A percentile compares a stretch with the other conserved stretches of the same genome.
Evolutionary conservation across 2,888 invertebrate genomes (phyloP).

Genomic region (Vanessa cardui): DNA sequence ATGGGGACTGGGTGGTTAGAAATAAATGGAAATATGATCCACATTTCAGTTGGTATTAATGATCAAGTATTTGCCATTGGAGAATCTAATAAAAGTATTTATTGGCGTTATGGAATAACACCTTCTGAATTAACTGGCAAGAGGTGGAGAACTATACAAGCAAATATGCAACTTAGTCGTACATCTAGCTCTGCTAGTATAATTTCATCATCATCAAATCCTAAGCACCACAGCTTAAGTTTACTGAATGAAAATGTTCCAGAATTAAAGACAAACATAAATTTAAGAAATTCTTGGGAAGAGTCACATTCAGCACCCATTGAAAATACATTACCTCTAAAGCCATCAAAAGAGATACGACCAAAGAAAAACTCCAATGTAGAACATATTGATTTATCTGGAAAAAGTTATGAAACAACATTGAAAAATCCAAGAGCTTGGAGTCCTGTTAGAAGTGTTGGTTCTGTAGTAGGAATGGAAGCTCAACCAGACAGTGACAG

Average conservation of each 20-base stretch:
- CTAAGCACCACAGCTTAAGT: constrained; percentile 87
- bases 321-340: constrained; percentile 85
- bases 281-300: constrained; percentile 85
- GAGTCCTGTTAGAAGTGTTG: constrained; percentile 94
- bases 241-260: constrained; percentile 67
- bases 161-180: constrained; percentile 91
- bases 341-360: constrained; percentile 63
- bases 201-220: constrained; percentile 83
- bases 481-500: constrained; percentile 94
- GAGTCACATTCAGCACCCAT: constrained; percentile 90
- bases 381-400: constrained; percentile 81
- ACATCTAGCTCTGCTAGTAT: constrained; percentile 91
- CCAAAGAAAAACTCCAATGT: constrained; percentile 64
- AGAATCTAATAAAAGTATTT: constrained; percentile 90
- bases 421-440: constrained; percentile 92
- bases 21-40: constrained; percentile 92
- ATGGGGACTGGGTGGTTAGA: constrained; percentile 94
- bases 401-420: constrained; percentile 87
- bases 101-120: constrained; percentile 90
- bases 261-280: constrained; percentile 77
- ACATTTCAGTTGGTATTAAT: constrained; percentile 92
- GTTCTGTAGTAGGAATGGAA: constrained; percentile 92
- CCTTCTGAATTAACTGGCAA: constrained; percentile 91
- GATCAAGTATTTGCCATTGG: constrained; percentile 96
- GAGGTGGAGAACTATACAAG: constrained; percentile 91